Evolutionary conservation across 1,140 invertebrate species (phyloP).

Genomic region (Calliphora vicina): DNA sequence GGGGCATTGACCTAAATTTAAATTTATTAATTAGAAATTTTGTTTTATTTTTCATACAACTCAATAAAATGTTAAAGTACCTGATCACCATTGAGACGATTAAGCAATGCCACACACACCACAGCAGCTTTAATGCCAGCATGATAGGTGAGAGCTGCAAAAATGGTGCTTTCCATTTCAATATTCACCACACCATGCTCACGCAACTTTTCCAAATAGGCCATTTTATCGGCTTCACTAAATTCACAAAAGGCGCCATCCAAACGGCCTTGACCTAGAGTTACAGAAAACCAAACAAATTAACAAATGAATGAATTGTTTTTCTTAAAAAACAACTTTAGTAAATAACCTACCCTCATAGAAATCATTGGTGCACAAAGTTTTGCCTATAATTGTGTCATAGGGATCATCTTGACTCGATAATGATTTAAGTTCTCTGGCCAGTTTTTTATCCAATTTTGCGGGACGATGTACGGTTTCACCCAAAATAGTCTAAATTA

Average conservation of each 20-base stretch:
- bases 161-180: conserved; percentile 92
- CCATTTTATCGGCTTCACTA: conserved; percentile 87
- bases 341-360: conserved; percentile 81
- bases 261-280: conserved; percentile 82
- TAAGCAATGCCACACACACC: conserved; percentile 92
- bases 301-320: too few relatives aligned
- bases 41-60: not conserved
- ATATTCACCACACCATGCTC: conserved; percentile 90
- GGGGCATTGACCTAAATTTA: conserved; percentile 78
- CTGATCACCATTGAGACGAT: conserved; percentile 94
- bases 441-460: conserved; percentile 81
- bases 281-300: conserved; percentile 31
- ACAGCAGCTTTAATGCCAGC: conserved; percentile 94
- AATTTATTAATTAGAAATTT: not conserved
- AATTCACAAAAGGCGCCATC: conserved; percentile 98
- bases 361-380: conserved; percentile 96
- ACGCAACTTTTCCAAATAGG: conserved; percentile 81
- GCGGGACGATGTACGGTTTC: conserved; percentile 83
- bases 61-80: conserved; percentile 66
- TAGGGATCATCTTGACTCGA: conserved; percentile 81
- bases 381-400: conserved; percentile 87
- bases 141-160: conserved; percentile 92
- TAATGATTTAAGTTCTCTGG: conserved; percentile 78
- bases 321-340: not conserved
- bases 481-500: conserved; percentile 83